Percentiles rank a stretch among this genome's conserved stretches.
These are phyloP conservation scores for Acyrthosiphon pisum DNA, from an alignment of 1,140 invertebrate species.

Conservation along the genomic window DNA sequence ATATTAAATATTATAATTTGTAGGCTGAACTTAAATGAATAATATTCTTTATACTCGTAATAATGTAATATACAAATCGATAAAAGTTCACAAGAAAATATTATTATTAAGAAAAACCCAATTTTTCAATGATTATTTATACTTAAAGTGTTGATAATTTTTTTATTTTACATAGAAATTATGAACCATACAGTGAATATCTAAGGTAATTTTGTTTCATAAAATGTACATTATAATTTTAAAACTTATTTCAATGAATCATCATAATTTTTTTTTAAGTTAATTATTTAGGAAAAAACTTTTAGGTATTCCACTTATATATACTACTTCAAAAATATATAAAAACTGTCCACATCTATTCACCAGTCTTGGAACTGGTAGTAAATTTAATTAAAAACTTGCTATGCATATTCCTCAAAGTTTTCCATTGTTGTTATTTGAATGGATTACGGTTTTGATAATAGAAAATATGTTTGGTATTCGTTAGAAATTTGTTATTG, in stretches of 20 bases:
- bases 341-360: background rate
- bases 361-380: background rate
- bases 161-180: background rate
- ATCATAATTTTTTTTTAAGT: background rate
- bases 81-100: background rate
- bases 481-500: background rate
- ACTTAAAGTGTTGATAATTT: background rate
- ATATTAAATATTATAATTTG: background rate
- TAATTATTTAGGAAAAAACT: background rate
- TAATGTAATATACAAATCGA: background rate
- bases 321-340: background rate
- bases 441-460: background rate
- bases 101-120: background rate
- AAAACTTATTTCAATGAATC: background rate
- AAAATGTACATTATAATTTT: background rate
- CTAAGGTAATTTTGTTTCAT: background rate
- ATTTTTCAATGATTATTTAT: background rate
- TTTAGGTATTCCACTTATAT: no score
- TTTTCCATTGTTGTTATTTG: background rate
- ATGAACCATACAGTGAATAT: no score
- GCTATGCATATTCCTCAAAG: background rate
- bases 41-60: background rate
- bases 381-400: background rate
- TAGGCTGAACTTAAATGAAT: background rate
- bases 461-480: background rate